Base-by-base conservation (phyloP, 2,888 invertebrate genomes). In the Thecocarcelia acutangulata region DNA sequence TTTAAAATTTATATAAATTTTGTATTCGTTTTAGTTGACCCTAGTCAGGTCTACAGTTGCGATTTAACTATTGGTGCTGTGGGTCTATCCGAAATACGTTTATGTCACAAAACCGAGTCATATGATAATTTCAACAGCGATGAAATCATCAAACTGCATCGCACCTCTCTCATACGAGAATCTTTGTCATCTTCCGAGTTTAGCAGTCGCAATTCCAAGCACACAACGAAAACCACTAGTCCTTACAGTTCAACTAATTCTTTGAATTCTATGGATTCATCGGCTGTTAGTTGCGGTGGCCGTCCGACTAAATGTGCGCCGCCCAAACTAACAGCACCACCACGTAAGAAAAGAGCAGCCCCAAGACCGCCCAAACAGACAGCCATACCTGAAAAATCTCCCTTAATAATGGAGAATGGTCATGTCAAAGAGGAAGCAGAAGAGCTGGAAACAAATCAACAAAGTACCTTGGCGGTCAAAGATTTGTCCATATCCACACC, bases 231-330 rank as follows among this genome's bases (percentile, higher is more conserved):
- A 83, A 91, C 90, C 12, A 88, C 90, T 76, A 91, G 91, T 87
- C 91, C 90, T 8, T 91, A 91, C 52, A 91, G 91, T 83, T 91
- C 91, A 46, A 91, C 88, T 66, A 91, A 91, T 69, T 91, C 91
- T 8, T 86, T 91, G 3, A 91, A 91, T 85, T 91, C 91, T 1
- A 89, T 90, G 86, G 91, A 91, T 85, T 91, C 91, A 5, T 88
- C 91, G 24, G 91, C 91, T 48, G 88, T 91, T 87, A 89, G 89
- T 81, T 89, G 88, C 19, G 88, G 87, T 19, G 88, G 87, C 33
- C 87, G 90, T 0, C 86, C 87, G 1, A 87, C 87, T 15, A 86
- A 87, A 44, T 85, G 87, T 59, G 85, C 87, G 52, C 75, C 84
- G 42, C 52, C 83, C n/a, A 83, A 85, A 50, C 70, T 88, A 66